Conservation (phyloP, 1,140 invertebrate genomes). For the Diabrotica undecimpunctata region DNA sequence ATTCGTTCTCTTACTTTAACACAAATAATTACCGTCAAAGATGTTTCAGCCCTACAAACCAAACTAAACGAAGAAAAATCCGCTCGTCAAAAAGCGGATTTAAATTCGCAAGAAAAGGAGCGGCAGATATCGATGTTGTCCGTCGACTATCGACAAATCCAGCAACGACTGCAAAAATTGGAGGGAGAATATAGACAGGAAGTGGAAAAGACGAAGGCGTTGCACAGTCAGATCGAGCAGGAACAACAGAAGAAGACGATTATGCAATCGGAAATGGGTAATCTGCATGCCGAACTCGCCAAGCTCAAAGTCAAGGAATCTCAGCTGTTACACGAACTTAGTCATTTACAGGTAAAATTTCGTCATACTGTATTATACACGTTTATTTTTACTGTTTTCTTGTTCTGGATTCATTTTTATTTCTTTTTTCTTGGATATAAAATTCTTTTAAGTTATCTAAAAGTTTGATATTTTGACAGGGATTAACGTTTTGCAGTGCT, state of each 20-base stretch:
- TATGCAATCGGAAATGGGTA: slow-evolving; percentile 69
- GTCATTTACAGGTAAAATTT: slow-evolving; percentile 53
- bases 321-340: slow-evolving; percentile 69
- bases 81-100: slow-evolving; percentile 76
- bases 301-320: slow-evolving; percentile 72
- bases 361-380: too few relatives aligned
- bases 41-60: slow-evolving; percentile 72
- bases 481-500: too few relatives aligned
- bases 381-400: slow-evolving; percentile 7
- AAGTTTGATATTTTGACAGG: too few relatives aligned
- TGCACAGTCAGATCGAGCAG: slow-evolving; percentile 83
- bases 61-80: slow-evolving; percentile 89
- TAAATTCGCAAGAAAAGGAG: slow-evolving; percentile 84
- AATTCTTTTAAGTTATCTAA: not conserved
- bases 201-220: slow-evolving; percentile 77
- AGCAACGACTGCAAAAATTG: slow-evolving; percentile 82
- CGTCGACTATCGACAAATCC: slow-evolving; percentile 89
- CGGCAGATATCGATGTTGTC: slow-evolving; percentile 90
- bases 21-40: slow-evolving; percentile 4
- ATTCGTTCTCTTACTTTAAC: too few relatives aligned
- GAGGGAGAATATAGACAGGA: slow-evolving; percentile 87
- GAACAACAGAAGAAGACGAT: slow-evolving; percentile 77
- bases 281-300: slow-evolving; percentile 67
- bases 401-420: too few relatives aligned
- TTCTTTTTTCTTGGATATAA: too few relatives aligned